These are phyloP conservation scores for Ophthalmolycus amberensis DNA, from an alignment of 2,113 vertebrate species.

Conservation along the genomic window DNA sequence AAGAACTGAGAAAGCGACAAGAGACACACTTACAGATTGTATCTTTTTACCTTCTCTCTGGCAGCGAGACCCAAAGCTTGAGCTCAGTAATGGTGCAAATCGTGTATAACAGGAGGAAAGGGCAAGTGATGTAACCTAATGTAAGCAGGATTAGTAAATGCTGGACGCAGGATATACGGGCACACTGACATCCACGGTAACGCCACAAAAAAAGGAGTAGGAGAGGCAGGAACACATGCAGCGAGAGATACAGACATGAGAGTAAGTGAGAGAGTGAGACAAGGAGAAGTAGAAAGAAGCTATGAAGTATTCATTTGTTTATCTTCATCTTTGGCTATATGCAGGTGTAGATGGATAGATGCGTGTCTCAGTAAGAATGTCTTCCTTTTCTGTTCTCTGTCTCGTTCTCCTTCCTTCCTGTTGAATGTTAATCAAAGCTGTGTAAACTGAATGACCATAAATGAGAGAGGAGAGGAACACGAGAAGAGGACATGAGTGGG, in stretches of 20 bases:
- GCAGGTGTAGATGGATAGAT: not conserved
- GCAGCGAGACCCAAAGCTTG: slow-evolving; percentile 2
- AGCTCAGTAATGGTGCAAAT: not conserved
- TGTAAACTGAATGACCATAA: not conserved
- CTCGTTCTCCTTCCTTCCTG: not conserved
- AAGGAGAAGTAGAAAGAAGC: not conserved
- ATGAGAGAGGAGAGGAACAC: not conserved
- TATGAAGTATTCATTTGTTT: not conserved
- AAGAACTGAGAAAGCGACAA: not conserved
- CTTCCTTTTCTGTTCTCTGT: not conserved
- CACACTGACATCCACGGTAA: slow-evolving; percentile 15
- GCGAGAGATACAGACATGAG: not conserved
- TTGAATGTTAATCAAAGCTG: slow-evolving; percentile 7
- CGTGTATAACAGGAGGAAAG: slow-evolving; percentile 2
- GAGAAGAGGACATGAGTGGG: not conserved
- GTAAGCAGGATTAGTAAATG: slow-evolving; percentile 42
- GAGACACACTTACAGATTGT: not conserved
- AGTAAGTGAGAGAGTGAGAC: not conserved
- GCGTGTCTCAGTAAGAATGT: not conserved
- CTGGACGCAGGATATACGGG: slow-evolving; percentile 21
- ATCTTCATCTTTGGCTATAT: not conserved
- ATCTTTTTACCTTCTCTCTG: slow-evolving; percentile 3
- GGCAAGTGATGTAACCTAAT: slow-evolving; percentile 39
- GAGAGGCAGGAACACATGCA: not conserved
- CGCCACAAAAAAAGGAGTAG: not conserved